Evolutionary conservation across 1,140 invertebrate genomes (phyloP).

Genomic region (Pseudoatta argentina): DNA sequence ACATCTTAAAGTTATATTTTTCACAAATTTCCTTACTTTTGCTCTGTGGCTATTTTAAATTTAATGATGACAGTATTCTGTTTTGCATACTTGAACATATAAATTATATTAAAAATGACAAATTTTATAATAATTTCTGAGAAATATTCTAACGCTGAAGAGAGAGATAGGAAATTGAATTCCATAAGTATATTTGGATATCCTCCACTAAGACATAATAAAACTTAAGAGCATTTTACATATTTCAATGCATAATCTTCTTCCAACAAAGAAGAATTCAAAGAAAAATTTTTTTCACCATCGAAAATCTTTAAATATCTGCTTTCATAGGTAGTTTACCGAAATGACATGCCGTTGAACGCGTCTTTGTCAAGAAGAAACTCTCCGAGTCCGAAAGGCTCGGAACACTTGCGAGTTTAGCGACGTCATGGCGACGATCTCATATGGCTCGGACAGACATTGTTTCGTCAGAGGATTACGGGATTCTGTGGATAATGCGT

Average conservation of each 20-base stretch:
- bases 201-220: neutral
- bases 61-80: neutral
- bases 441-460: neutral
- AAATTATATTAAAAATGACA: no score
- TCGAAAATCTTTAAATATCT: neutral
- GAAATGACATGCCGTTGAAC: neutral
- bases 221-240: neutral
- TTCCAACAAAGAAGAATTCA: neutral
- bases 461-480: constrained; percentile 24
- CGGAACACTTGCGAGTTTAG: neutral
- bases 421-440: neutral
- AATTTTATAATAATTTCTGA: neutral
- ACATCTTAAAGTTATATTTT: neutral
- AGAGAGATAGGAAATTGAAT: neutral
- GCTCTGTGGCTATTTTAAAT: neutral
- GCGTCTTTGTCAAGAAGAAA: neutral
- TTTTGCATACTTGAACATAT: no score
- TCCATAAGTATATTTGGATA: neutral
- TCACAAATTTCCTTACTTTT: neutral
- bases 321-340: neutral
- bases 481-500: constrained; percentile 31
- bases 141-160: neutral
- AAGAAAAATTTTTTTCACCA: neutral
- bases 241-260: neutral
- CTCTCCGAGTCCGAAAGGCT: neutral